Base-by-base conservation (phyloP, 2,888 invertebrate species). In the Malachius bipustulatus region DNA sequence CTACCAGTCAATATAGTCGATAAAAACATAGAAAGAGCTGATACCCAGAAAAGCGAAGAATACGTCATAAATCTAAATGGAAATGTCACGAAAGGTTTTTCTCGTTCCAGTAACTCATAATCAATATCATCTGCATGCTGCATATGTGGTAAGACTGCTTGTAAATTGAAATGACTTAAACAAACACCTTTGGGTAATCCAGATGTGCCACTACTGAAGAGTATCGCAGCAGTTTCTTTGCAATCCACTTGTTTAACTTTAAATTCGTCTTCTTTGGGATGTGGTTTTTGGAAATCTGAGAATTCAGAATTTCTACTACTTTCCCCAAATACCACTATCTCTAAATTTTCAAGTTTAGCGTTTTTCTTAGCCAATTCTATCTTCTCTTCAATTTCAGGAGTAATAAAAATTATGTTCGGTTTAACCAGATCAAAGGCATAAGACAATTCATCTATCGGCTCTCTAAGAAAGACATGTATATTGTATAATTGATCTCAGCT, bases 161-260 rank as follows among this genome's bases (percentile, higher is more conserved):
- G 14, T 3, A 54, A 30, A 11, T 37, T 43, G 33, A 46, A 47
- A 42, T 52, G 51, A 35, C 36, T 46, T n/a, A 49, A 33, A 35
- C 56, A 53, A 27, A 59, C 52, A 10, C 57, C 59, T 47, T 60
- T 60, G 2, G 59, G 58, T n/a, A 55, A 33, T 8, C 59, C 60
- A 2, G 59, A 56, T 2, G 58, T 59, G 6, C 60, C 58, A 37
- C 56, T 57, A 27, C 56, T 57, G 41, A 56, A 57, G 3, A 51
- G 42, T 31, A 56, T 49, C 1, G 50, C 41, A 8, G 49, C 51
- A 2, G 52, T 52, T 4, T 52, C 48, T 24, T 33, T 35, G 11
- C 44, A 28, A 8, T 36, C 34, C 11, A 31, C 24, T 9, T 40
- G 31, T 30, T 32, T 26, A 1, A 40, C 42, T 36, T 40, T 33